phyloP scores from a whole-genome alignment of 2,113 vertebrate genomes.

The Actenoides hombroni region DNA sequence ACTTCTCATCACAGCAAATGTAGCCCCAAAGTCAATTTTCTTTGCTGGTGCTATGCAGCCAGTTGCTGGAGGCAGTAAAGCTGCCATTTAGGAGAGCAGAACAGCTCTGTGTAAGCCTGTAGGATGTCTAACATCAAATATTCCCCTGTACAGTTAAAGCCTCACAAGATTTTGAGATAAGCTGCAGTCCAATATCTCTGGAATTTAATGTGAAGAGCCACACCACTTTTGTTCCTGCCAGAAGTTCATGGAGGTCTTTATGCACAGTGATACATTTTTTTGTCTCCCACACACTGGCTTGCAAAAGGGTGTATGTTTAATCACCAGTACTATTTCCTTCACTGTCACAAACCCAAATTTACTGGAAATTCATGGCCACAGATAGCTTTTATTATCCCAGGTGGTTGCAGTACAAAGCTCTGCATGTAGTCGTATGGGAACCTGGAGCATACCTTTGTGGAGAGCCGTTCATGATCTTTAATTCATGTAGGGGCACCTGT shows the following conservation, averaged over 20 bases:
- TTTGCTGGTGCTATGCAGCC: not conserved
- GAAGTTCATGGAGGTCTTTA: not conserved
- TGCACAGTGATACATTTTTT: not conserved
- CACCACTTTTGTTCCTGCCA: not conserved
- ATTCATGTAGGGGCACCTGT: not conserved
- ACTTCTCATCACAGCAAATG: not conserved
- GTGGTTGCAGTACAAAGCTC: not conserved
- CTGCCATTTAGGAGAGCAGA: not conserved
- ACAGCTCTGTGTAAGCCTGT: not conserved
- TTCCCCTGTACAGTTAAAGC: not conserved
- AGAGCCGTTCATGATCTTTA: not conserved
- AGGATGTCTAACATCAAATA: not conserved
- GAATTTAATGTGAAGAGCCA: not conserved
- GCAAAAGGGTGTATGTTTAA: not conserved
- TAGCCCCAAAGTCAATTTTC: not conserved
- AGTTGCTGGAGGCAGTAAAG: not conserved
- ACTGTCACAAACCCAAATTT: not conserved
- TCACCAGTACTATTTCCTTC: not conserved
- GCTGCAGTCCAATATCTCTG: not conserved
- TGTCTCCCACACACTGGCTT: not conserved
- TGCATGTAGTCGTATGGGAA: not conserved
- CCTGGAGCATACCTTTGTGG: not conserved
- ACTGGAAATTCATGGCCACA: not conserved
- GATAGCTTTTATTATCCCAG: not conserved
- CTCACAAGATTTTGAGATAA: not conserved